phyloP scores from a whole-genome alignment of 2,797 vertebrate genomes.

The Amblyraja radiata region DNA sequence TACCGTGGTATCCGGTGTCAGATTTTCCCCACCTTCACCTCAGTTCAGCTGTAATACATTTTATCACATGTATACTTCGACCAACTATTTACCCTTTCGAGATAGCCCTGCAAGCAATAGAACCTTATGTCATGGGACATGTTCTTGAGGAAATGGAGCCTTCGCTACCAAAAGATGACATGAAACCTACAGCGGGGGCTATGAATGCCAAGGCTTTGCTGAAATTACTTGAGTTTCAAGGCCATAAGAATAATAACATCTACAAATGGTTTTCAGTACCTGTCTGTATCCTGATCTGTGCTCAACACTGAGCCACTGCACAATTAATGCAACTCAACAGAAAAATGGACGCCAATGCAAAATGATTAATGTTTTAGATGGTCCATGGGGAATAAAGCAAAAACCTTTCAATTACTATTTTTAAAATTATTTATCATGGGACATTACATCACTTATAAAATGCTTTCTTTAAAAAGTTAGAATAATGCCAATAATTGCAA shows the following conservation, averaged over 20 bases:
- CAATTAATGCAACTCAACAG: background rate
- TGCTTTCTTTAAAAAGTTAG: conserved; percentile 8
- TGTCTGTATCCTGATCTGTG: background rate
- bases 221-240: background rate
- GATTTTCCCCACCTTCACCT: background rate
- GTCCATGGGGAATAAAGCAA: background rate
- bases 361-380: conserved; percentile 2
- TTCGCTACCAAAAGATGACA: background rate
- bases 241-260: background rate
- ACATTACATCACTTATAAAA: conserved; percentile 28
- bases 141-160: background rate
- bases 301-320: background rate
- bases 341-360: background rate
- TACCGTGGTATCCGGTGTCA: background rate
- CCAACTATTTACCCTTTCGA: background rate
- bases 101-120: background rate
- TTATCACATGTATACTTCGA: background rate
- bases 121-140: background rate
- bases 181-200: background rate
- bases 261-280: background rate
- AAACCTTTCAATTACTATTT: background rate
- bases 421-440: conserved; percentile 28
- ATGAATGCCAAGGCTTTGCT: background rate
- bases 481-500: conserved; percentile 19
- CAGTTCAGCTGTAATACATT: background rate